Base-by-base conservation (phyloP, 2,113 vertebrate genomes). In the Urocynchramus pylzowi region DNA sequence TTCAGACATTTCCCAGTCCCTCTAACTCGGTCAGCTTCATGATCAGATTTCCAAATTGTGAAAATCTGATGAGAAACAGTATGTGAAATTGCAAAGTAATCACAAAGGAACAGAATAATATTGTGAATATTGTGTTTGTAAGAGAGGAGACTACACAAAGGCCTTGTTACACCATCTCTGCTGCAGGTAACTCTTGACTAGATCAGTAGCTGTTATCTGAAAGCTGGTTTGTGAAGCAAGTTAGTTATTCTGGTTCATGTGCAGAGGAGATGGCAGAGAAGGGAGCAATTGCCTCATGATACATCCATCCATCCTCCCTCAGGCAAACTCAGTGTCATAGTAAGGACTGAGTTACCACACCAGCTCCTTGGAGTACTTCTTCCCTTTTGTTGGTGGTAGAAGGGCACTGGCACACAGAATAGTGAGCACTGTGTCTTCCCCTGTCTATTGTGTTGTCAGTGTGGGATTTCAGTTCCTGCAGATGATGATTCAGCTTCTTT, bases 271-370 rank as follows among this genome's bases (percentile, higher is more conserved):
- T 75, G 75, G 20, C 49, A 65, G 31, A 47, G 49, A 84, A 57
- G 9, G 28, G 37, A 56, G 35, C 20, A 57, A 44, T 28, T 31
- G n/a, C 56, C 5, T 61, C 17, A 13, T 0, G 0, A 20, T 41
- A 22, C 37, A 49, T 26, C 6, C 37, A 49, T 26, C 6, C 1
- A 0, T 24, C 27, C 18, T 84, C n/a, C 41, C 65, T 63, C 3
- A 9, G 44, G 26, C 26, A 37, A 49, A 28, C 52, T 91, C 37
- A 60, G 30, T 23, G 37, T n/a, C 8, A 5, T 50, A 13, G 16
- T 37, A 56, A 76, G 49, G 47, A 88, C 33, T 39, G 52, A 71
- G 33, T 22, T 35, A 56, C 57, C 53, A 52, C 3, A 0, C 3
- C 56, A 63, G 24, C 54, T 76, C 33, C 21, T 60, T 52, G 41